Percentiles rank a stretch among this genome's conserved stretches.
phyloP scores from a whole-genome alignment of 2,888 invertebrate genomes.

The Xestia c-nigrum region DNA sequence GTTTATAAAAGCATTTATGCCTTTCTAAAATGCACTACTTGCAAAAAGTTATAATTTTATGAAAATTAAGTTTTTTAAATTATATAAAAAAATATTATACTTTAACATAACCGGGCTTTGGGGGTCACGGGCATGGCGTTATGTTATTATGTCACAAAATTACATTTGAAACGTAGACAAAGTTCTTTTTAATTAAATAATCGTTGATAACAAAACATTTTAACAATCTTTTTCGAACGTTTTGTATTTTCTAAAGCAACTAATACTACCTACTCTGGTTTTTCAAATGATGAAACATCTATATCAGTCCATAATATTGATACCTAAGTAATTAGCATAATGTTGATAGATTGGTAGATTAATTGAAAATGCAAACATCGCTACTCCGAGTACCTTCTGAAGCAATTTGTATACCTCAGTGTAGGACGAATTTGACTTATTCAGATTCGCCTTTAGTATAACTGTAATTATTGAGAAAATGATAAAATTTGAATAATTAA shows the following conservation, averaged over 20 bases:
- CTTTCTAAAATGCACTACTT: background rate
- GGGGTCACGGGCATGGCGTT: background rate
- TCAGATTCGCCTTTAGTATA: background rate
- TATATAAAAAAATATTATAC: background rate
- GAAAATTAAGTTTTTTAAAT: background rate
- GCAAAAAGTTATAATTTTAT: background rate
- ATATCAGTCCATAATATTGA: background rate
- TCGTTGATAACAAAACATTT: background rate
- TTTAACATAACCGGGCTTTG: background rate
- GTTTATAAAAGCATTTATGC: background rate
- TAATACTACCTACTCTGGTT: background rate
- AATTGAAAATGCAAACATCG: background rate
- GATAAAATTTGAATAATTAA: background rate
- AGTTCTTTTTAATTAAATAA: background rate
- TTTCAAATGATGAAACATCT: background rate
- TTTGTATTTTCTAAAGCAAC: background rate
- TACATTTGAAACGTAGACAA: background rate
- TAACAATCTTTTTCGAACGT: background rate
- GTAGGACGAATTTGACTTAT: background rate
- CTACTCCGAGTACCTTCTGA: slow-evolving; percentile 29
- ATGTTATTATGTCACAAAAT: background rate
- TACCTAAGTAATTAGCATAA: background rate
- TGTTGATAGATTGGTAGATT: background rate
- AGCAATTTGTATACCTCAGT: slow-evolving; percentile 14
- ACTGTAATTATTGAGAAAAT: no score